These are phyloP conservation scores for Pimpla rufipes DNA, from an alignment of 2,888 invertebrate species.

Conservation along the genomic window DNA sequence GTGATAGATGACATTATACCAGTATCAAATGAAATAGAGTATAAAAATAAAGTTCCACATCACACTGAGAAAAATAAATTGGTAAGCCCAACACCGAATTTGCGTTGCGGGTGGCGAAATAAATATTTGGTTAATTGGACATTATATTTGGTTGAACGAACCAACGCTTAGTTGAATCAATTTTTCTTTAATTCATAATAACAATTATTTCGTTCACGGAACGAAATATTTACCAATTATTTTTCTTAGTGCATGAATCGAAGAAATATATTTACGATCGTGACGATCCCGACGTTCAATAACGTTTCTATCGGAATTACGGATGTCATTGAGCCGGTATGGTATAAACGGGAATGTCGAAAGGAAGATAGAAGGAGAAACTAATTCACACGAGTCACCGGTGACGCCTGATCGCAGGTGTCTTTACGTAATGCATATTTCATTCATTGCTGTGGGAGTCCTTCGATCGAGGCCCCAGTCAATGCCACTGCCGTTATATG, in stretches of 20 bases:
- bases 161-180: no score
- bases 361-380: constrained; percentile 25
- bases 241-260: no score
- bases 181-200: no score
- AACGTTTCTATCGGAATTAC: not conserved
- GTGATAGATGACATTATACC: not conserved
- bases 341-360: constrained; percentile 19
- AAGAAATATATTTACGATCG: not conserved
- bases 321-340: not conserved
- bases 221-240: no score
- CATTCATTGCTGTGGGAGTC: constrained; percentile 54
- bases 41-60: no score
- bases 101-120: no score
- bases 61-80: no score
- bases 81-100: no score
- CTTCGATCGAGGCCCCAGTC: constrained; percentile 50
- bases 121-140: no score
- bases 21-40: no score
- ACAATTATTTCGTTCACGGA: no score
- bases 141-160: no score
- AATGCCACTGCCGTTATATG: constrained; percentile 57
- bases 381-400: constrained; percentile 45
- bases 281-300: not conserved
- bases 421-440: constrained; percentile 58
- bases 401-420: constrained; percentile 35